Base-by-base conservation (phyloP, 64 coral and sea anemone genomes). In the Actinia tenebrosa region DNA sequence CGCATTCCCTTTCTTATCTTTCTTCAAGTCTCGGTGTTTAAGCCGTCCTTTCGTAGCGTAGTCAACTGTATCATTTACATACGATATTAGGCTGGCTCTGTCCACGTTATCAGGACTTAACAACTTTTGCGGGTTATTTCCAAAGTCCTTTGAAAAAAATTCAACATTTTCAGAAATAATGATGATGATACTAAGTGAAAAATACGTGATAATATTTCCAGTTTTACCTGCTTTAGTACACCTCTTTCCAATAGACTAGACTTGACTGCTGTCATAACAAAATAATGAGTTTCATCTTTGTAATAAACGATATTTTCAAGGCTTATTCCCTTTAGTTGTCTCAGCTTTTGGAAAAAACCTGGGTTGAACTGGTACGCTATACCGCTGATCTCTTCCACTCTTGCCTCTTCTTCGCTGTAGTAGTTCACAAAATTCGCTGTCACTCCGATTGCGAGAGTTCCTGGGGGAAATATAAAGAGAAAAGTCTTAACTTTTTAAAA, bases 291-390 rank as follows among this genome's bases (percentile, higher is more conserved):
- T 56, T 99, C 97, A 46, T 94, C 93, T 86, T 99, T 99, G 86
- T 99, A 99, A 44, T 99, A 99, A 14, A 99, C 97, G 43, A 99
- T 95, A 80, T 99, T 99, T 37, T 99, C 97, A 3, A 99, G 79
- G 16, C 85, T 84, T 45, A 99, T 95, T 44, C 93, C 91, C 50
- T 92, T 99, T 55, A 92, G 22, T 16, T 86, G 37, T 25, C 44
- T 44, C 2, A 99, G 86, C 1, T 91, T 60, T 79, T 99, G 93
- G 47, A 99, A 99, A 85, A 95, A 99, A 75, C 85, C 78, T 4
- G 97, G 97, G 47, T 99, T 99, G 54, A 99, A 99, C 58, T 99
- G 97, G 79, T 99, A 99, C 25, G 97, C 97, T 19, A 99, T 91
- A 44, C 97, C 97, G 10, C 93, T 95, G 64, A 99, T 93, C 77